Conservation (phyloP, 2,113 vertebrate genomes). For the Pelodiscus sinensis region DNA sequence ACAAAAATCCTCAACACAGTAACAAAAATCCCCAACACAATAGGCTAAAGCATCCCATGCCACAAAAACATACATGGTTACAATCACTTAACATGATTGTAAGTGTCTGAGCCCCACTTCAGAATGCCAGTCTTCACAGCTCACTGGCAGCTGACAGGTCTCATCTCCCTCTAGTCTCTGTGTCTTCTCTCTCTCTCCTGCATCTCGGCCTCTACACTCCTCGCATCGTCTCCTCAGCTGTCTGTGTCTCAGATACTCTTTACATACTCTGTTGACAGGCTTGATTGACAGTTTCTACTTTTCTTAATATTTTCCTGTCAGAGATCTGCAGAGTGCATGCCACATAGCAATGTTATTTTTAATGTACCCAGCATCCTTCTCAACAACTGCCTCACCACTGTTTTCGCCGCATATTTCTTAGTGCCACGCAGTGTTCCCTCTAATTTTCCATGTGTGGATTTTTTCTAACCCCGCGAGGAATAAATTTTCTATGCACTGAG, state of each 20-base stretch:
- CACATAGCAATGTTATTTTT: background rate
- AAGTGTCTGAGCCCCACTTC: background rate
- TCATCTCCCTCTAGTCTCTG: no score
- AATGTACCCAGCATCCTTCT: background rate
- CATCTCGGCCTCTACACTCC: background rate
- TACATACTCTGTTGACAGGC: background rate
- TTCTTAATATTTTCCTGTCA: background rate
- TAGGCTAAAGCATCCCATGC: background rate
- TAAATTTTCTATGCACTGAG: no score
- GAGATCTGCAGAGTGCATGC: background rate
- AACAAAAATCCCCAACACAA: background rate
- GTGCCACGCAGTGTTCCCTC: background rate
- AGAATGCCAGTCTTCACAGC: background rate
- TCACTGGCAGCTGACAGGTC: background rate
- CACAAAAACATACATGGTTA: background rate
- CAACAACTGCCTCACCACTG: background rate
- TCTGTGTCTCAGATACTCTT: background rate
- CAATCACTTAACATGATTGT: background rate
- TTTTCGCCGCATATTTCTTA: background rate
- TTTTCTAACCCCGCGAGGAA: no score
- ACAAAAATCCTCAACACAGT: background rate
- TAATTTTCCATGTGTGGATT: no score
- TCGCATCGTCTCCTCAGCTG: background rate
- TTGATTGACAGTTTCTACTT: background rate
- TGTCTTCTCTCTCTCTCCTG: background rate